These are phyloP conservation scores for Dascyllus trimaculatus DNA, from an alignment of 2,113 vertebrate genomes.

Conservation along the genomic window DNA sequence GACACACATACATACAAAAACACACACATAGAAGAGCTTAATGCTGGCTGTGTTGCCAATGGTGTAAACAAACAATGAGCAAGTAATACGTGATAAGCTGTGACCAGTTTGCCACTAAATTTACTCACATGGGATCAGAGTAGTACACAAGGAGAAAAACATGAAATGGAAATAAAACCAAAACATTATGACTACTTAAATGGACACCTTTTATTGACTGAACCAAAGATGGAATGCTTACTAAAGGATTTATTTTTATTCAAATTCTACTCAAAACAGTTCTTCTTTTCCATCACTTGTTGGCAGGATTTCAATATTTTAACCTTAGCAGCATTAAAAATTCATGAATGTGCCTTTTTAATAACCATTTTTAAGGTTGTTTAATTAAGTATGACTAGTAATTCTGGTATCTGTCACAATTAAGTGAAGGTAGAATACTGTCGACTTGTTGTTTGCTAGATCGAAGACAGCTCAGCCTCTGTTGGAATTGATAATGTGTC, in stretches of 20 bases:
- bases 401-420: background rate
- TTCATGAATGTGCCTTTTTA: too few relatives aligned
- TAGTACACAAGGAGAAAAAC: background rate
- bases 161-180: background rate
- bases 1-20: background rate
- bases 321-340: too few relatives aligned
- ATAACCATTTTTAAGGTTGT: background rate
- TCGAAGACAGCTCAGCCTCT: too few relatives aligned
- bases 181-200: background rate
- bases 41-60: conserved; percentile 28
- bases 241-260: too few relatives aligned
- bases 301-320: background rate
- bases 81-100: conserved; percentile 43
- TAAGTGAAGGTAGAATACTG: too few relatives aligned
- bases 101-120: conserved; percentile 34
- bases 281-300: background rate
- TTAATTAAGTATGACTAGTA: background rate
- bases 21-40: conserved; percentile 6
- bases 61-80: conserved; percentile 53
- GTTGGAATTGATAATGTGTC: too few relatives aligned
- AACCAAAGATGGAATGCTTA: background rate
- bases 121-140: conserved; percentile 21
- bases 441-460: too few relatives aligned
- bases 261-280: too few relatives aligned
- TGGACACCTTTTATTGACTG: background rate